These are phyloP conservation scores for Agonopterix subpropinquella DNA, from an alignment of 2,888 invertebrate species.

Conservation along the genomic window DNA sequence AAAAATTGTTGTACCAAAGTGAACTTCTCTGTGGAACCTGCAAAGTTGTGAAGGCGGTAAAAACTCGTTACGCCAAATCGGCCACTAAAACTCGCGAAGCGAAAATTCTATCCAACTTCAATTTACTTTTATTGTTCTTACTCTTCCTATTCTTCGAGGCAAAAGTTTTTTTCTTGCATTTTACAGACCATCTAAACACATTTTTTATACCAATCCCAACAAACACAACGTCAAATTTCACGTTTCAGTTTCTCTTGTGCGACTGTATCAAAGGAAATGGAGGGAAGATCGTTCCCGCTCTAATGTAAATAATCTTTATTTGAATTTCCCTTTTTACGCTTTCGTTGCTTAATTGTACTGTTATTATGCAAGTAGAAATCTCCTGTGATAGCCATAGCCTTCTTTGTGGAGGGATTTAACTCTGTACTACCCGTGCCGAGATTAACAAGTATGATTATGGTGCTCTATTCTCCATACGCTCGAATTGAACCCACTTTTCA, in stretches of 20 bases:
- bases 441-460: constrained; percentile 4
- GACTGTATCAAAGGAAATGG: constrained; percentile 43
- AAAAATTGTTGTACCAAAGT: constrained; percentile 31
- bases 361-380: constrained; percentile 7
- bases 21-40: constrained; percentile 49
- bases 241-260: constrained; percentile 39
- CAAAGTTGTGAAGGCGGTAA: constrained; percentile 68
- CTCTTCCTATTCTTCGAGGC: constrained; percentile 53
- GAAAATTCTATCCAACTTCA: constrained; percentile 73
- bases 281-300: constrained; percentile 27
- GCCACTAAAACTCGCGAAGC: constrained; percentile 72
- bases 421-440: neutral
- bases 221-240: constrained; percentile 48
- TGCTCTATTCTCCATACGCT: constrained; percentile 12
- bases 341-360: constrained; percentile 17
- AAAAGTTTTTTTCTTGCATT: constrained; percentile 48
- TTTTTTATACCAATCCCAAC: constrained; percentile 52
- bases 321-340: constrained; percentile 29
- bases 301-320: constrained; percentile 41
- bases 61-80: constrained; percentile 73
- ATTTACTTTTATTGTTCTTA: constrained; percentile 73
- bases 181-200: constrained; percentile 53
- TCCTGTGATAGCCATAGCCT: neutral
- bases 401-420: no score
- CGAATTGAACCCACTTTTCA: constrained; percentile 15